Percentiles rank a stretch among this genome's conserved stretches.
phyloP scores from a whole-genome alignment of 2,797 vertebrate species.

The Spinibarbus caldwelli region DNA sequence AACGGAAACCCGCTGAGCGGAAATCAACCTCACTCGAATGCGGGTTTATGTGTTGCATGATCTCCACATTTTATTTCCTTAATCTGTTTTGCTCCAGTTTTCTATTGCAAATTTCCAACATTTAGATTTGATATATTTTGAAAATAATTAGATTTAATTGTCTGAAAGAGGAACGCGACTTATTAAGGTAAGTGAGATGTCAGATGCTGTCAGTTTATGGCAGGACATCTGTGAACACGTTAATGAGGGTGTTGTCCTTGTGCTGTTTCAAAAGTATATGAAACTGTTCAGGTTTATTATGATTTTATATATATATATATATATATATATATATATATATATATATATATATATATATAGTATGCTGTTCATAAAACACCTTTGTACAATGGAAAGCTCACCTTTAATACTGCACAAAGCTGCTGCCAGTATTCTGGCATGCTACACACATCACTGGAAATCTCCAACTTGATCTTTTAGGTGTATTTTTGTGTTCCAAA shows the following conservation, averaged over 20 bases:
- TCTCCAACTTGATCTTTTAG: background rate
- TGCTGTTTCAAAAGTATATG: too few relatives aligned
- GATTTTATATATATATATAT: too few relatives aligned
- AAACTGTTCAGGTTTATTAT: background rate
- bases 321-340: too few relatives aligned
- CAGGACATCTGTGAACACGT: background rate
- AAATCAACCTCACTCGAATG: slow-evolving; percentile 65
- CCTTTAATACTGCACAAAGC: too few relatives aligned
- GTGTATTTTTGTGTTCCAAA: too few relatives aligned
- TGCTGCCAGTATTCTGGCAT: too few relatives aligned
- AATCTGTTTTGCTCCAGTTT: background rate
- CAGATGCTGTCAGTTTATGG: background rate
- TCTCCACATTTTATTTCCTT: slow-evolving; percentile 62
- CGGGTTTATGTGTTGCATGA: slow-evolving; percentile 45
- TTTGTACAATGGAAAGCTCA: too few relatives aligned
- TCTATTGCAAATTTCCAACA: background rate
- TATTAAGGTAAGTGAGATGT: slow-evolving; percentile 5
- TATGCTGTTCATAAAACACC: background rate
- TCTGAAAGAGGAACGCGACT: slow-evolving; percentile 22
- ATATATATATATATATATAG: too few relatives aligned
- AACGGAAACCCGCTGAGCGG: slow-evolving; percentile 65
- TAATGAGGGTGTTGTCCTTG: slow-evolving; percentile 41
- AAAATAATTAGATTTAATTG: background rate
- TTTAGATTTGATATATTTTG: background rate
- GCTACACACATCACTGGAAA: background rate